phyloP scores from a whole-genome alignment of 2,113 vertebrate genomes.

The Serilophus lunatus region DNA sequence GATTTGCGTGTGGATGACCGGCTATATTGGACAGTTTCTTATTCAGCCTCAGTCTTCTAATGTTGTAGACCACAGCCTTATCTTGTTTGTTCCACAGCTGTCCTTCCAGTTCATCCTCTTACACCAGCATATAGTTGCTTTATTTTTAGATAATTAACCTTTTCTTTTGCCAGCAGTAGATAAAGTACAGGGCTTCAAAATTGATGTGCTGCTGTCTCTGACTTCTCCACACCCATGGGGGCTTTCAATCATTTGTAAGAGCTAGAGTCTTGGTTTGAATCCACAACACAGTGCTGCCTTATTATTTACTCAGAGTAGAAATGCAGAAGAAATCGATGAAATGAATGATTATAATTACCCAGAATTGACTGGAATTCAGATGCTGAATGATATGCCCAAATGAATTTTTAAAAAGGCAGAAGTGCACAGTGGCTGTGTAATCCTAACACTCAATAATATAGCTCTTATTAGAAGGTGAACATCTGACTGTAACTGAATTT shows the following conservation, averaged over 20 bases:
- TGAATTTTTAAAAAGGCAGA: conserved; percentile 11
- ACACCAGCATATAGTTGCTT: not conserved
- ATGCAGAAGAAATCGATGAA: not conserved
- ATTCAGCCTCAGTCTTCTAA: not conserved
- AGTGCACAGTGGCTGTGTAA: rapidly evolving
- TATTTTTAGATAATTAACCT: conserved; percentile 55
- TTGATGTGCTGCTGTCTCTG: conserved; percentile 13
- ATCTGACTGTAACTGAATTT: not conserved
- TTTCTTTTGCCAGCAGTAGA: conserved; percentile 15
- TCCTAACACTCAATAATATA: not conserved
- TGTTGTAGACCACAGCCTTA: not conserved
- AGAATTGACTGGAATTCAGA: conserved; percentile 19
- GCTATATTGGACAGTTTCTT: not conserved
- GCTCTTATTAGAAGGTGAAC: not conserved
- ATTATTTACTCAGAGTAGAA: not conserved
- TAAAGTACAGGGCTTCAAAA: conserved; percentile 21
- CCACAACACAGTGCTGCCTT: not conserved
- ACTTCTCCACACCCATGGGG: not conserved
- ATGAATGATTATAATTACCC: not conserved
- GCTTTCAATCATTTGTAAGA: conserved; percentile 12
- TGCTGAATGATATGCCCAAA: not conserved
- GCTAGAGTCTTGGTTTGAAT: not conserved
- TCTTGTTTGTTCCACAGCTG: not conserved
- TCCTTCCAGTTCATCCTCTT: not conserved
- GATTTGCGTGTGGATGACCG: conserved; percentile 1